Evolutionary conservation across 2,888 invertebrate genomes (phyloP), one percentile per base, ranked within the genome.

Genomic region (Miltochrista miniata): DNA sequence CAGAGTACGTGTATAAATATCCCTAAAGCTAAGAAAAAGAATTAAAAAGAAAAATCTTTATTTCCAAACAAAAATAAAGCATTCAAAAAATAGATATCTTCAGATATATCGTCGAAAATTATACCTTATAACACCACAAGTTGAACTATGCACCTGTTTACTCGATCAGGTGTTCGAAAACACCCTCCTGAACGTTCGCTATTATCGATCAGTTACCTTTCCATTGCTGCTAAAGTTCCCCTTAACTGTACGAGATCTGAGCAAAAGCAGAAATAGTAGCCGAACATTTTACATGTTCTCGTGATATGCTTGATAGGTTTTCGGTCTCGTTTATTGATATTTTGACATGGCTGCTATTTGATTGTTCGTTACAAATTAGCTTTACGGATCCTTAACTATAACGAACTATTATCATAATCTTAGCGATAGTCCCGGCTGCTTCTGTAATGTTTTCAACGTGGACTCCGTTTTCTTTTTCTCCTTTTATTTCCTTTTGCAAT

Each of bases 91-190:
- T 46, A 12, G 12, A 51, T 62, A 76, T 79, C 72, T 54, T 53
- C 3, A 61, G 76, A 80, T 42, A 24, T 48, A 68, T 76, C 68
- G 30, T 3, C 12, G 36, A 58, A 63, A 55, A 65, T 50, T 48
- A 56, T 60, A 64, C 59, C 60, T 50, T 60, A n/a, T 48, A 69
- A 14, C 24, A 53, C 46, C 40, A 46, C 39, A 40, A 50, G 59
- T 55, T 49, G 46, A 59, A 67, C 62, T 52, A 47, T 61, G 68
- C 83, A 83, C 83, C 83, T 83, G 83, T 83, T 78, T 46, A 67
- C 56, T 51, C 68, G 78, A 74, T 83, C 83, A 83, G 83, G 83
- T 83, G 83, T 78, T 70, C 68, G 42, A 68, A 68, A 55, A 50
- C 63, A 64, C 59, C 60, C 66, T 54, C 41, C 57, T 53, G 30